These are phyloP conservation scores for Turdus rufiventris DNA, from an alignment of 2,113 vertebrate genomes.

Conservation along the genomic window DNA sequence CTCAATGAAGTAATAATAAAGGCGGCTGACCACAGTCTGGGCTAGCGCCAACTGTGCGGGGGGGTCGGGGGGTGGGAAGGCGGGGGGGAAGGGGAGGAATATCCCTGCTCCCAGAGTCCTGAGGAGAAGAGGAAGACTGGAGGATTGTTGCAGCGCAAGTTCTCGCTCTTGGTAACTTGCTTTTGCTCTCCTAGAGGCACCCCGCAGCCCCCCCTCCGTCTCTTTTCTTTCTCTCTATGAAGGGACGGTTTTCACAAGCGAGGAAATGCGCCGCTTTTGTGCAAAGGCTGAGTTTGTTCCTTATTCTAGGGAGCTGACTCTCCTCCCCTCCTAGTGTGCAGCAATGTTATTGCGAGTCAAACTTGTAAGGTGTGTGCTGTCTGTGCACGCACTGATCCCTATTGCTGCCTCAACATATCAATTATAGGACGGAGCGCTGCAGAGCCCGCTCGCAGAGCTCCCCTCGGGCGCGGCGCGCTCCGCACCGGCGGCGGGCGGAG, in stretches of 20 bases:
- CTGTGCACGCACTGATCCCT: background rate
- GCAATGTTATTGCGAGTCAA: conserved; percentile 50
- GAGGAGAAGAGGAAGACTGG: conserved; percentile 1
- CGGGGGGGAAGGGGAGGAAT: background rate
- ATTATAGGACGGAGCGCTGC: background rate
- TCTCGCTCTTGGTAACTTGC: conserved; percentile 64
- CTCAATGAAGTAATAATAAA: conserved; percentile 68
- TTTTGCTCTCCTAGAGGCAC: background rate
- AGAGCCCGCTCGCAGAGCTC: background rate
- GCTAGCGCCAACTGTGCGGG: conserved; percentile 22
- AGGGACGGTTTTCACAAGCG: conserved; percentile 44
- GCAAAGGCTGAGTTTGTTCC: conserved; percentile 65
- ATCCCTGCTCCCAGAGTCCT: conserved; percentile 13
- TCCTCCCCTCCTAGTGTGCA: conserved; percentile 60
- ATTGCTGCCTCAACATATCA: background rate
- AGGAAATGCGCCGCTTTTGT: conserved; percentile 64
- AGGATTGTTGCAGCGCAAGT: conserved; percentile 56
- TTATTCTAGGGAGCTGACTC: conserved; percentile 58
- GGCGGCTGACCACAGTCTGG: conserved; percentile 59
- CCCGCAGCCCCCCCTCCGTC: background rate
- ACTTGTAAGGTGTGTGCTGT: conserved; percentile 53
- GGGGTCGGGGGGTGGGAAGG: background rate
- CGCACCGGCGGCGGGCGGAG: background rate
- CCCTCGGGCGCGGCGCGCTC: background rate
- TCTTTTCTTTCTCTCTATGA: background rate